A percentile compares a stretch with the other conserved stretches of the same genome.
Conservation (phyloP, 2,113 vertebrate genomes). For the Bufo gargarizans region DNA sequence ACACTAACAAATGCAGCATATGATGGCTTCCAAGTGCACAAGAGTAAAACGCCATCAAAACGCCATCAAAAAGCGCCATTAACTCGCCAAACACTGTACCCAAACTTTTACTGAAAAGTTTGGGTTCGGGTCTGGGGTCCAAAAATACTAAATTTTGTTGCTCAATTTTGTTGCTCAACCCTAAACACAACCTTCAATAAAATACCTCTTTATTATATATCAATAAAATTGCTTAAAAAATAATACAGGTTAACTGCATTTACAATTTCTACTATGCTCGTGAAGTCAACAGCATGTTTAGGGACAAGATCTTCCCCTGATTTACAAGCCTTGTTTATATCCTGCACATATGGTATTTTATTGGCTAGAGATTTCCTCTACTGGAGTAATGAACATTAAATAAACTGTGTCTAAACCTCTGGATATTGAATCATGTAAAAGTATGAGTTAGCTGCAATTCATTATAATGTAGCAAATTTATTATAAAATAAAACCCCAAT, state of each 20-base stretch:
- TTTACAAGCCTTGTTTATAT: not conserved
- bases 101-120: no score
- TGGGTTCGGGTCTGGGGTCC: no score
- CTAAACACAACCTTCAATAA: not conserved
- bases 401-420: not conserved
- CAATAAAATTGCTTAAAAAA: not conserved
- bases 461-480: not conserved
- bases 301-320: not conserved
- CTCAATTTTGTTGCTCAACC: no score
- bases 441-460: not conserved
- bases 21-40: no score
- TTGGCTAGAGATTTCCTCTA: not conserved
- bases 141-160: no score
- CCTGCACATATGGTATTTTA: slow-evolving; percentile 30
- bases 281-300: not conserved
- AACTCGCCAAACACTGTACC: no score
- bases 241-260: not conserved
- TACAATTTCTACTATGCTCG: not conserved
- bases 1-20: no score
- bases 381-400: not conserved
- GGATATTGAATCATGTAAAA: not conserved
- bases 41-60: no score
- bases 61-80: no score
- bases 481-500: not conserved
- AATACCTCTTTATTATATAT: no score